Conservation (phyloP, 1,140 invertebrate genomes). For the Danaus melanippus region DNA sequence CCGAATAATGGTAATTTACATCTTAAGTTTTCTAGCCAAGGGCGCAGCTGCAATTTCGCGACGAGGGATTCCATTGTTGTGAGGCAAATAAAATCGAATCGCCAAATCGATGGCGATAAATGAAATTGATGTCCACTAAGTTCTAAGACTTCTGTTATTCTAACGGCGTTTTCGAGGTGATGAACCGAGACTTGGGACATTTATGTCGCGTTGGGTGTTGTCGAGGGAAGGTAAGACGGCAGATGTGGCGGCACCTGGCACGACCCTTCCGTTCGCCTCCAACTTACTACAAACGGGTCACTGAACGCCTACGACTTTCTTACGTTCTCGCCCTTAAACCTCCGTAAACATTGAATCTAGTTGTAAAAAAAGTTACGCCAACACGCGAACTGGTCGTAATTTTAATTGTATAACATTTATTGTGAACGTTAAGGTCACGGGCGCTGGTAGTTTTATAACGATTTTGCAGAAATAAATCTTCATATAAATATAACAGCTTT, state of each 20-base stretch:
- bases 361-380: conserved; percentile 17
- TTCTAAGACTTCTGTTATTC: conserved; percentile 3
- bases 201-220: conserved; percentile 34
- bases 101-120: conserved; percentile 16
- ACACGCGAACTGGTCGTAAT: conserved; percentile 34
- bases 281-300: conserved; percentile 44
- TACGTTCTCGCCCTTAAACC: conserved; percentile 37
- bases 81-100: conserved; percentile 4
- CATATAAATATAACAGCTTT: too few species aligned
- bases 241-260: conserved; percentile 65
- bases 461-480: too few species aligned
- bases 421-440: conserved; percentile 18
- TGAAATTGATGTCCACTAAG: not conserved
- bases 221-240: conserved; percentile 51
- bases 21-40: conserved; percentile 63
- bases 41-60: conserved; percentile 61
- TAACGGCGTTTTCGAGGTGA: conserved; percentile 37
- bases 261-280: conserved; percentile 55
- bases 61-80: conserved; percentile 21
- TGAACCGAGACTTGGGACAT: conserved; percentile 42
- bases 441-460: conserved; percentile 11
- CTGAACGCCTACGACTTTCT: conserved; percentile 60
- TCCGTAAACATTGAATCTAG: conserved; percentile 15
- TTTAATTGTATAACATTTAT: conserved; percentile 42
- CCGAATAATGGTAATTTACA: conserved; percentile 69